Evolutionary conservation across 2,888 invertebrate species (phyloP).

Genomic region (Pachycephus smyrnensis): DNA sequence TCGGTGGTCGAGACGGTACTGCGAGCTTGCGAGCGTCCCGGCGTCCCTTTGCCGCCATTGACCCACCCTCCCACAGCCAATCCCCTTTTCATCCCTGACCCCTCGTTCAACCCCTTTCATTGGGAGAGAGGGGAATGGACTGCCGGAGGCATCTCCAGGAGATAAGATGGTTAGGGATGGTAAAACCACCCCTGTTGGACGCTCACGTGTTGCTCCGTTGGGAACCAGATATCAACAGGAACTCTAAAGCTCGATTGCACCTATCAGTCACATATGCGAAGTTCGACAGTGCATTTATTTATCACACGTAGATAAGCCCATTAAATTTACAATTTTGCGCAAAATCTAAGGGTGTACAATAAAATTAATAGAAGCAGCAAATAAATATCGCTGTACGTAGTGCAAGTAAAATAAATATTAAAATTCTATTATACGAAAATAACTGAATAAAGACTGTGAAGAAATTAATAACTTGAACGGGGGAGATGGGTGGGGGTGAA

Average conservation of each 20-base stretch:
- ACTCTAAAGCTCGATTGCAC: not conserved
- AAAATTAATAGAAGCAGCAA: not conserved
- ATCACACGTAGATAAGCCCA: too few species aligned
- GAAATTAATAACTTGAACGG: not conserved
- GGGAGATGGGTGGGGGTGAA: not conserved
- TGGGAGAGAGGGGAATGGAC: not conserved
- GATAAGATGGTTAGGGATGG: not conserved
- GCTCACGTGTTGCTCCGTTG: constrained; percentile 20
- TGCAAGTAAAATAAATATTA: not conserved
- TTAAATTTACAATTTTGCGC: too few species aligned
- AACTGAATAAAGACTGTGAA: not conserved
- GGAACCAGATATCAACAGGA: not conserved
- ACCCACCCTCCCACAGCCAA: constrained; percentile 50
- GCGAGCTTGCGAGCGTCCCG: constrained; percentile 49
- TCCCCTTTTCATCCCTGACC: constrained; percentile 25
- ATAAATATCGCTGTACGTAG: not conserved
- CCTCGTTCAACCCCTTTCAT: not conserved
- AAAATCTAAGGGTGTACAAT: too few species aligned
- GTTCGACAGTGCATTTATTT: too few species aligned
- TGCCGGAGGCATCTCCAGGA: not conserved
- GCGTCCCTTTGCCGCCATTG: constrained; percentile 58
- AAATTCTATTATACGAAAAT: not conserved
- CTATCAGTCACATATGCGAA: not conserved
- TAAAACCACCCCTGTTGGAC: not conserved
- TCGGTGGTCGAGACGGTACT: constrained; percentile 61